Base-by-base conservation (phyloP, 2,888 invertebrate genomes). In the Lasioglossum pauxillum region DNA sequence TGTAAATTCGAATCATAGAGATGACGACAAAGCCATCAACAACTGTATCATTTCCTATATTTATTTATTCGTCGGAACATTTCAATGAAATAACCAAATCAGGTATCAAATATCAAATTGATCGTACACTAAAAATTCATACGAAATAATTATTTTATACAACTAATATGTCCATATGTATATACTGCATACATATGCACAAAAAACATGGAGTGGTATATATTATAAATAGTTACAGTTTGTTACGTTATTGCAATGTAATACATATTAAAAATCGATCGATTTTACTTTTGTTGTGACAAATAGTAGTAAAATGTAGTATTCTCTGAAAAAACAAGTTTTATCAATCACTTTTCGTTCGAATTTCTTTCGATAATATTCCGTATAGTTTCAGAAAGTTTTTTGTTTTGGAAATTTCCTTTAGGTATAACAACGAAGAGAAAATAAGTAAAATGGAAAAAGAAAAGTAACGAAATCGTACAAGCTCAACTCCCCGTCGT, bases 401-500 rank as follows among this genome's bases (percentile, higher is more conserved):
- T 38, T 41, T 69, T 23, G 27, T 71, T 27, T 27, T 75, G 14
- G 1, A 81, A 71, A 27, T 31, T 73, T 57, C 46, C 44, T 82
- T 74, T 60, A 7, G 14, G 12, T 46, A 44, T 44, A 57, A n/a
- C 57, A 23, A 71, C 19, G 14, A 71, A 19, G 49, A 44, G 7
- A 38, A 57, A 84, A 35, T 23, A 41, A 64, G 27, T 23, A 46
- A 72, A 67, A 46, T n/a, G 16, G n/a, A 53, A 53, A 64, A 27
- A 57, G n/a, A 46, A 74, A 73, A 49, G 38, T 31, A 49, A 46
- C 2, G 57, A 57, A 57, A 35, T 46, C 57, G 35, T 23, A 5
- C 8, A 64, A 75, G 41, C 38, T 84, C 75, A 71, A 72, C 64
- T 84, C 44, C 49, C 31, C 19, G 27, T 46, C 27, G 27, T 75